These are phyloP conservation scores for Lasioglossum leucozonium DNA, from an alignment of 2,888 invertebrate genomes.

Conservation along the genomic window DNA sequence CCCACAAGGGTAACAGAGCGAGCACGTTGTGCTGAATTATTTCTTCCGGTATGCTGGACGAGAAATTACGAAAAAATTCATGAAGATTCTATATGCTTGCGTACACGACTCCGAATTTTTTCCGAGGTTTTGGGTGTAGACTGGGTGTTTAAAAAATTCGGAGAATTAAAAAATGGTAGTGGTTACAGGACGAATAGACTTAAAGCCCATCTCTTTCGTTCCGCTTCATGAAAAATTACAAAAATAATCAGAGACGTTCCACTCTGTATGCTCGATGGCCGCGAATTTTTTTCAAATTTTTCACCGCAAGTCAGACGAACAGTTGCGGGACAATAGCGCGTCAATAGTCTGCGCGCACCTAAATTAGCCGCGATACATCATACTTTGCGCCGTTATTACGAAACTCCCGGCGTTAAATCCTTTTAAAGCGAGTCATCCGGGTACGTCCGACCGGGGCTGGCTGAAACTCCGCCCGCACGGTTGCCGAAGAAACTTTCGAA, in stretches of 20 bases:
- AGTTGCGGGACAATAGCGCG: conserved; percentile 5
- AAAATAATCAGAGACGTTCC: background rate
- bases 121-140: too few species aligned
- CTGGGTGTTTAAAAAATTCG: too few species aligned
- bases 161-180: too few species aligned
- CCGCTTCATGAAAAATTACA: background rate
- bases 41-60: too few species aligned
- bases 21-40: too few species aligned
- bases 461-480: background rate
- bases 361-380: conserved; percentile 47
- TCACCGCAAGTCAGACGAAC: too few species aligned
- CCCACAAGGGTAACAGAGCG: too few species aligned
- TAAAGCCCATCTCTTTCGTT: too few species aligned
- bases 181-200: too few species aligned
- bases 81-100: too few species aligned
- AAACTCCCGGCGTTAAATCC: conserved; percentile 11
- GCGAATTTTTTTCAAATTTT: background rate
- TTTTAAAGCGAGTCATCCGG: conserved; percentile 19
- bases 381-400: conserved; percentile 14
- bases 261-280: rapidly evolving
- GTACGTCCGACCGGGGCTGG: background rate
- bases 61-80: too few species aligned
- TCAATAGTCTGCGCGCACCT: background rate
- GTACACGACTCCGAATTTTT: too few species aligned
- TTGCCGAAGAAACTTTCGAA: conserved; percentile 12